Evolutionary conservation across 1,140 invertebrate genomes (phyloP).

Genomic region (Microplitis demolitor): DNA sequence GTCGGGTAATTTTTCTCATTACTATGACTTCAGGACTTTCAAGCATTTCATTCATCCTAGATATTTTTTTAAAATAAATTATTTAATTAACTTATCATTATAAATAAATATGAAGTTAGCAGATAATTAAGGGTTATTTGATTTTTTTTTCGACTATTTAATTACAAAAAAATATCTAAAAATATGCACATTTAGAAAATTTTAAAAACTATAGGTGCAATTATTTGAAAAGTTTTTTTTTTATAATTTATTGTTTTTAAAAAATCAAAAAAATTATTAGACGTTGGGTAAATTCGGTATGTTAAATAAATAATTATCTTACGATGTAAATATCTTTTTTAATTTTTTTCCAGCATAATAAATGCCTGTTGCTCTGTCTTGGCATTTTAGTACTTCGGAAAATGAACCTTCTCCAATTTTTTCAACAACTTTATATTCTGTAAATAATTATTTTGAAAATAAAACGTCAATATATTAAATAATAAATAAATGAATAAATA

Average conservation of each 20-base stretch:
- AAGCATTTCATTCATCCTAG: constrained; percentile 64
- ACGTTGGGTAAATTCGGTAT: not conserved
- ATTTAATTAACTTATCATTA: too few relatives aligned
- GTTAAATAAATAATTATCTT: constrained; percentile 26
- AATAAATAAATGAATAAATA: not conserved
- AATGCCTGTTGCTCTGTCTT: constrained; percentile 62
- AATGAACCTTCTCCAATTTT: constrained; percentile 73
- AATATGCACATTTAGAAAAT: too few relatives aligned
- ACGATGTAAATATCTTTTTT: constrained; percentile 68
- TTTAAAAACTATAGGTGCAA: too few relatives aligned
- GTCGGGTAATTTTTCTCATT: constrained; percentile 64
- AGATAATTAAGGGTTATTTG: too few relatives aligned
- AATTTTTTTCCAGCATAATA: constrained; percentile 70
- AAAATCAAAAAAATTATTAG: too few relatives aligned
- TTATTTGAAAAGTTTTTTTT: too few relatives aligned
- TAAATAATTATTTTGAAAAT: not conserved
- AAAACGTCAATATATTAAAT: constrained; percentile 1
- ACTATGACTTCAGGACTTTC: constrained; percentile 68
- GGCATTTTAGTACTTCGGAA: constrained; percentile 72
- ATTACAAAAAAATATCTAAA: too few relatives aligned
- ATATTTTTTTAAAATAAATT: constrained; percentile 24
- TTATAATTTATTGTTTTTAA: too few relatives aligned
- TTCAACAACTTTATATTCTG: constrained; percentile 67
- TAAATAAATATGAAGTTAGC: too few relatives aligned
- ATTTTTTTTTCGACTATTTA: too few relatives aligned